Evolutionary conservation across 1,140 invertebrate species (phyloP).

Genomic region (Trinorchestia longiramus): DNA sequence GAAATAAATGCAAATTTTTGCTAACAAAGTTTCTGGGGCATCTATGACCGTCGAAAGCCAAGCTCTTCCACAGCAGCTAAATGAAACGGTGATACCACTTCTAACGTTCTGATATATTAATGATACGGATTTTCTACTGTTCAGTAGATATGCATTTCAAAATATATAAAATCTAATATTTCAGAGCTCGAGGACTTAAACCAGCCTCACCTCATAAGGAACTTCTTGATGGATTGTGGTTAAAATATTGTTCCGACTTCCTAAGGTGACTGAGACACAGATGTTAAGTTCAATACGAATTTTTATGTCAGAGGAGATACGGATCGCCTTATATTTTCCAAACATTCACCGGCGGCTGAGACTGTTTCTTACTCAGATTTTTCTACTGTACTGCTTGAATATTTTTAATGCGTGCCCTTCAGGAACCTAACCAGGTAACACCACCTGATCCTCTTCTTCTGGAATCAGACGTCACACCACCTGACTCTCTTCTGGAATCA

Average conservation of each 20-base stretch:
- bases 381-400: background rate
- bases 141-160: background rate
- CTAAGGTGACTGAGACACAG: background rate
- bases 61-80: background rate
- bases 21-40: background rate
- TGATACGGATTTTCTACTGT: background rate
- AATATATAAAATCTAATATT: background rate
- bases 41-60: background rate
- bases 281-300: background rate
- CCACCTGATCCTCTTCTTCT: background rate
- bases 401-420: background rate
- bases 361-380: background rate
- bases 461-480: background rate
- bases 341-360: background rate
- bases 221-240: background rate
- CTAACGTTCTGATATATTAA: background rate
- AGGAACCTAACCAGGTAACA: background rate
- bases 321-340: background rate
- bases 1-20: background rate
- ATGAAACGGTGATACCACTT: background rate
- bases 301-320: background rate
- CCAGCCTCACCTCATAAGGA: background rate
- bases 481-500: background rate
- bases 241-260: background rate
- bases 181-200: background rate